Evolutionary conservation across 2,888 invertebrate genomes (phyloP).

Genomic region (Eumerus sabulonum): DNA sequence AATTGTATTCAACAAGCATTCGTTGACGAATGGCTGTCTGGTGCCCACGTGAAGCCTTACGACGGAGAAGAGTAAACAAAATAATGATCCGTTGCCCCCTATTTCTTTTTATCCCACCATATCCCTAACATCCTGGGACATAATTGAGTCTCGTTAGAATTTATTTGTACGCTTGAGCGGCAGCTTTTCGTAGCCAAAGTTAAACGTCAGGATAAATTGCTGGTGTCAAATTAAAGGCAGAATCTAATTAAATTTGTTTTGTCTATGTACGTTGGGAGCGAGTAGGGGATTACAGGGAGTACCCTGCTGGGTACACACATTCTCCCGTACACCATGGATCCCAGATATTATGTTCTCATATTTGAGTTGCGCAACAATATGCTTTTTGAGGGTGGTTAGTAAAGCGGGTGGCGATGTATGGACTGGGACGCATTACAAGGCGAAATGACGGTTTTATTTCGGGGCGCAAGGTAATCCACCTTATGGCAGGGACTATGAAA

Average conservation of each 20-base stretch:
- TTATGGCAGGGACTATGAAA: too few relatives aligned
- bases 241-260: conserved; percentile 60
- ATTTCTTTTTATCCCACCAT: conserved; percentile 24
- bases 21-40: background rate
- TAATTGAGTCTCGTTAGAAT: conserved; percentile 24
- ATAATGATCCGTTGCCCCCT: conserved; percentile 38
- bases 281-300: background rate
- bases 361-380: conserved; percentile 3
- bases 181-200: conserved; percentile 20
- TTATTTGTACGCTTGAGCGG: conserved; percentile 8
- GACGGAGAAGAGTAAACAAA: conserved; percentile 38
- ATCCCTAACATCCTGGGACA: background rate
- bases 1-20: conserved; percentile 51
- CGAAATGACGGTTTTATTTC: background rate
- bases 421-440: too few relatives aligned
- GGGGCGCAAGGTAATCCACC: background rate
- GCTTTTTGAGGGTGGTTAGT: background rate
- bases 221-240: conserved; percentile 47
- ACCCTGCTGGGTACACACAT: too few relatives aligned
- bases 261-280: background rate
- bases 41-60: conserved; percentile 38
- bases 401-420: background rate
- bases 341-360: background rate
- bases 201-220: conserved; percentile 40
- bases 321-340: background rate